A percentile compares a stretch with the other conserved stretches of the same genome.
phyloP scores from a whole-genome alignment of 2,888 invertebrate genomes.

The Metopia argyrocephala region DNA sequence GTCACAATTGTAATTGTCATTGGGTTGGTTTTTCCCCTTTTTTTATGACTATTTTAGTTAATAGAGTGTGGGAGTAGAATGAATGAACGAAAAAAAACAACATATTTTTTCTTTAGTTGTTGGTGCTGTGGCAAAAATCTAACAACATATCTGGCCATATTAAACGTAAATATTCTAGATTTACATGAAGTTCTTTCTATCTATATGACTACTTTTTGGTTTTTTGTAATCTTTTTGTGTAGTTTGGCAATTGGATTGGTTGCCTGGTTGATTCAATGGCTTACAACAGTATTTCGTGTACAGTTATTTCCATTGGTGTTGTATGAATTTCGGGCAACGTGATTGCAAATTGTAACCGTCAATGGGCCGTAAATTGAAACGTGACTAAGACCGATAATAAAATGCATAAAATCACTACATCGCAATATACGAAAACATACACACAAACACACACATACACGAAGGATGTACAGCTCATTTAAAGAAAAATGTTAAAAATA shows the following conservation, averaged over 20 bases:
- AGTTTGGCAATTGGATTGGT: not conserved
- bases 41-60: not conserved
- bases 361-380: slow-evolving; percentile 78
- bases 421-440: no score
- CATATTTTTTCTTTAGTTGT: not conserved
- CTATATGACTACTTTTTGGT: not conserved
- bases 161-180: slow-evolving; percentile 41
- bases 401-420: slow-evolving; percentile 75
- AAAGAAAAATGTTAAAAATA: slow-evolving; percentile 4
- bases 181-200: not conserved
- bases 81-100: not conserved
- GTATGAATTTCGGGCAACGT: slow-evolving; percentile 69
- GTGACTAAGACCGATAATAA: slow-evolving; percentile 76
- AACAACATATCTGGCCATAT: slow-evolving; percentile 37
- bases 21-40: not conserved
- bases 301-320: slow-evolving; percentile 17
- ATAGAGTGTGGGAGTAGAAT: not conserved
- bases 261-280: not conserved
- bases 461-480: slow-evolving; percentile 45
- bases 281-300: no score
- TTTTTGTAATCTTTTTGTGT: not conserved
- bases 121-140: slow-evolving; percentile 3
- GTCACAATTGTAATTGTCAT: slow-evolving; percentile 34
- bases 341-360: slow-evolving; percentile 78
- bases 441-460: slow-evolving; percentile 44